Conservation (phyloP, 2,888 invertebrate species). For the Celastrina argiolus region DNA sequence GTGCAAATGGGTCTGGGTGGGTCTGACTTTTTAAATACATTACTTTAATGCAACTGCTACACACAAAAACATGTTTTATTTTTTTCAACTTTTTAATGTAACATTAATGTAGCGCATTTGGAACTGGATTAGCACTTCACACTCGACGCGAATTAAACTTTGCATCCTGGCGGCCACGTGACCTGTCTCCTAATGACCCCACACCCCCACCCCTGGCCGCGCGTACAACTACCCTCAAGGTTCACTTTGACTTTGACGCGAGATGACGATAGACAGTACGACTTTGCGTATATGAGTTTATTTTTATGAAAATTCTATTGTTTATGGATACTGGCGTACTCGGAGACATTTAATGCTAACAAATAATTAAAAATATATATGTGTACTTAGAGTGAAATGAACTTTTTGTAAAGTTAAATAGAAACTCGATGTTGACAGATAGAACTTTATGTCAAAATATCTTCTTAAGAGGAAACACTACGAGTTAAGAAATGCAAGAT, state of each 20-base stretch:
- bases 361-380: too few species aligned
- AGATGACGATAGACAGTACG: neutral
- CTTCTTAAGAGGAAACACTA: too few species aligned
- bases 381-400: too few species aligned
- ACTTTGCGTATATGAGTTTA: neutral
- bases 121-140: conserved; percentile 20
- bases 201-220: neutral
- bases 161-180: conserved; percentile 20
- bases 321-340: neutral
- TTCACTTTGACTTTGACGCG: conserved; percentile 21
- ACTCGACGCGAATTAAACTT: conserved; percentile 25
- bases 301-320: neutral
- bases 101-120: neutral
- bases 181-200: conserved; percentile 24
- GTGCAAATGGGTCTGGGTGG: too few species aligned
- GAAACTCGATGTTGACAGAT: too few species aligned
- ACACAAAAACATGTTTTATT: neutral
- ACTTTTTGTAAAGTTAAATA: too few species aligned
- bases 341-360: neutral
- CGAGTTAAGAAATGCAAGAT: too few species aligned
- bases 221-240: conserved; percentile 20
- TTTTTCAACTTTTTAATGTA: neutral
- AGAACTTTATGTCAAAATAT: too few species aligned
- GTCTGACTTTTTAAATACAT: too few species aligned
- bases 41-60: too few species aligned